Percentiles rank a stretch among this genome's conserved stretches.
These are phyloP conservation scores for Heteromyza rotundicornis DNA, from an alignment of 2,888 invertebrate species.

Conservation along the genomic window DNA sequence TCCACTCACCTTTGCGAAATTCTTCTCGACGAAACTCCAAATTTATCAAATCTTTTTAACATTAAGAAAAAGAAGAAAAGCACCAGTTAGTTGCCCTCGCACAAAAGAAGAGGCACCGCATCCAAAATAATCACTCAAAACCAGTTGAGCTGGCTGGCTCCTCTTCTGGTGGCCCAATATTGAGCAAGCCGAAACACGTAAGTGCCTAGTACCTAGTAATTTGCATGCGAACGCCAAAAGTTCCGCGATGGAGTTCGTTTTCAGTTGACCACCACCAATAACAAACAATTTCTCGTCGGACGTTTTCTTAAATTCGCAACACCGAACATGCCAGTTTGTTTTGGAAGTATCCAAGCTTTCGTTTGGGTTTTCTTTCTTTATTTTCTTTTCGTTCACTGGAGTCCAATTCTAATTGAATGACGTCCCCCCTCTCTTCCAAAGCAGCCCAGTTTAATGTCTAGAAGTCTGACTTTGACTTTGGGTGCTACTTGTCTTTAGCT, in stretches of 20 bases:
- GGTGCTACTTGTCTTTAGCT: constrained; percentile 35
- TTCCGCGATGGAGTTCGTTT: not conserved
- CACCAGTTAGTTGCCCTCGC: not conserved
- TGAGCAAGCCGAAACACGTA: not conserved
- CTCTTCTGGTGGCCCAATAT: not conserved
- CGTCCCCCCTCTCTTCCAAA: too few species aligned
- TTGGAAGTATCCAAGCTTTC: not conserved
- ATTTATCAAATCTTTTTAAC: not conserved
- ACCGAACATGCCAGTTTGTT: not conserved
- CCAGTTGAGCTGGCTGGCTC: not conserved
- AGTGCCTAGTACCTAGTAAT: not conserved
- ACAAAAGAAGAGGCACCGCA: too few species aligned
- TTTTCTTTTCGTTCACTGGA: too few species aligned
- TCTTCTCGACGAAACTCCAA: not conserved
- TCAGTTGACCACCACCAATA: not conserved
- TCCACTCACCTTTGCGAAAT: not conserved
- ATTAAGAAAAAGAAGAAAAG: not conserved
- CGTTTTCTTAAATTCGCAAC: too few species aligned
- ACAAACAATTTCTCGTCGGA: not conserved
- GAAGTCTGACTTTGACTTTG: not conserved
- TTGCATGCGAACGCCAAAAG: not conserved
- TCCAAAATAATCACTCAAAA: not conserved
- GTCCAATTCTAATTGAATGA: too few species aligned
- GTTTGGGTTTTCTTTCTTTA: constrained; percentile 2
- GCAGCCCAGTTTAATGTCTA: not conserved